Evolutionary conservation across 2,113 vertebrate species (phyloP), one percentile per base, ranked within the genome.

Genomic region (Regulus satrapa): DNA sequence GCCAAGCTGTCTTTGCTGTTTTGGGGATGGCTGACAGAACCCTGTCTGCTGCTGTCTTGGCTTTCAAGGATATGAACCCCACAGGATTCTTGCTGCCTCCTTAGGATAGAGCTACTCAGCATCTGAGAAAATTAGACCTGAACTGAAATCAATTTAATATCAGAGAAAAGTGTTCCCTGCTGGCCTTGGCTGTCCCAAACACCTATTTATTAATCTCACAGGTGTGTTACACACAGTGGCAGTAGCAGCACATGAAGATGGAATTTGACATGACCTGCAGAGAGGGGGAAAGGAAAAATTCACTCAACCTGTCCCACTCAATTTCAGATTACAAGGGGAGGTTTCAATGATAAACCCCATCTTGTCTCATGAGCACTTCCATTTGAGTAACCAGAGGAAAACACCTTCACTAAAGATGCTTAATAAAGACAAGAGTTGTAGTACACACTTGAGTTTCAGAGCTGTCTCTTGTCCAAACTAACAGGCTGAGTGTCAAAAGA

Each of bases 401-500:
- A 3, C 2, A 2, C 12, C 62, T 67, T 85, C 51, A 41, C 36
- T 85, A 21, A 66, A 85, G 73, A 14, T 36, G 55, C 12, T 75
- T 31, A 75, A 64, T 29, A 49, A 28, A 72, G 38, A 48, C 31
- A 75, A n/a, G 49, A 12, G n/a, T 58, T 93, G 61, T 52, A 72
- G 85, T 6, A 46, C 3, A 3, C 25, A 63, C 32, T 59, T 25
- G 48, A 23, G 29, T 58, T 87, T 83, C 51, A 79, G 72, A 82
- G 72, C 59, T 59, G 74, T 28, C 41, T 49, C 71, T 48, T 82
- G 48, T 54, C 88, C 85, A 85, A 38, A 56, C 75, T 92, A 85
- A 29, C 21, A 91, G 59, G 67, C 58, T 75, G 49, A 32, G 78
- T 15, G 63, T 76, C 86, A 92, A 96, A 97, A 97, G 94, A 89